phyloP scores from a whole-genome alignment of 2,113 vertebrate genomes.

The Sinocyclocheilus grahami region DNA sequence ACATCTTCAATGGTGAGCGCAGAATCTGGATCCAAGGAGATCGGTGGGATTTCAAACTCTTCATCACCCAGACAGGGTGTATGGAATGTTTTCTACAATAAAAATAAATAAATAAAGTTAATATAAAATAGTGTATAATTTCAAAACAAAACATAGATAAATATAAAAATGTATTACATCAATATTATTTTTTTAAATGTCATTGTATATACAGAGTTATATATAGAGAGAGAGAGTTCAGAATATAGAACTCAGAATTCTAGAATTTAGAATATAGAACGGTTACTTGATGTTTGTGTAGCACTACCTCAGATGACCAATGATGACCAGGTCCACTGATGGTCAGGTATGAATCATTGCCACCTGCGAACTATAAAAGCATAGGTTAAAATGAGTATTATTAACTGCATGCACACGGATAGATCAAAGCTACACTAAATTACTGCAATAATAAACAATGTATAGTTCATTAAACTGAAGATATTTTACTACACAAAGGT shows the following conservation, averaged over 20 bases:
- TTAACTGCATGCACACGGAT: not conserved
- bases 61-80: slow-evolving; percentile 91
- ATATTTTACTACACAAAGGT: not conserved
- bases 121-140: not conserved
- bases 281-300: slow-evolving; percentile 54
- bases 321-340: slow-evolving; percentile 85
- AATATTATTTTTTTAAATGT: not conserved
- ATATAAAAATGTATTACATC: not conserved
- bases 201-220: too few species aligned
- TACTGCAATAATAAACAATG: not conserved
- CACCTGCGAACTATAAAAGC: slow-evolving; percentile 82
- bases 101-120: not conserved
- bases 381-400: not conserved
- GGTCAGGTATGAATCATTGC: slow-evolving; percentile 87
- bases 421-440: not conserved
- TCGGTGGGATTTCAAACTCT: slow-evolving; percentile 88
- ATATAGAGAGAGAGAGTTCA: not conserved
- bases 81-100: slow-evolving; percentile 82
- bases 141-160: too few species aligned
- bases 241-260: not conserved
- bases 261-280: not conserved
- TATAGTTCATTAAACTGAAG: not conserved
- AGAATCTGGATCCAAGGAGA: slow-evolving; percentile 87
- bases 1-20: slow-evolving; percentile 84
- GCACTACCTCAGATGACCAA: slow-evolving; percentile 79